Percentiles rank a stretch among this genome's conserved stretches.
These are phyloP conservation scores for Abrostola triplasia DNA, from an alignment of 2,888 invertebrate genomes.

Conservation along the genomic window DNA sequence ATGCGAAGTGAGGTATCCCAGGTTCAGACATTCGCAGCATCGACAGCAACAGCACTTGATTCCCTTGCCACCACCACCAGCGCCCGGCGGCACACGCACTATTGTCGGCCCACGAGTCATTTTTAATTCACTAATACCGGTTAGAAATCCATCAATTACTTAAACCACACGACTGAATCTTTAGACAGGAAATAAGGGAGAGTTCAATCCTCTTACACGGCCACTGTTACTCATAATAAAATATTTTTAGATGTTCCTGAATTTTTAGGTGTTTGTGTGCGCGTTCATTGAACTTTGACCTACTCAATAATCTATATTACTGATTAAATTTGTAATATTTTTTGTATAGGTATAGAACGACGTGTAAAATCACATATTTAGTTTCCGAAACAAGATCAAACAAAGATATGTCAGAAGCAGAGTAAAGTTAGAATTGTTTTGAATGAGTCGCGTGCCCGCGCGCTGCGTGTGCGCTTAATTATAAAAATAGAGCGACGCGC, in stretches of 20 bases:
- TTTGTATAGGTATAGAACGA: background rate
- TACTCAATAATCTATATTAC: slow-evolving; percentile 20
- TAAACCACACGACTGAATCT: slow-evolving; percentile 42
- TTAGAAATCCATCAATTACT: slow-evolving; percentile 19
- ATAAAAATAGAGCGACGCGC: slow-evolving; percentile 76
- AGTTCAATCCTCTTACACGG: slow-evolving; percentile 77
- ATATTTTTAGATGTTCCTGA: slow-evolving; percentile 82
- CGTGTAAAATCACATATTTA: background rate
- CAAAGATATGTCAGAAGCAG: slow-evolving; percentile 54
- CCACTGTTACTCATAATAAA: slow-evolving; percentile 80
- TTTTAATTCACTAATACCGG: slow-evolving; percentile 35
- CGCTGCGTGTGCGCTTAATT: slow-evolving; percentile 64
- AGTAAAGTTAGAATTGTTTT: slow-evolving; percentile 62
- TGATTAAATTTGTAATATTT: background rate
- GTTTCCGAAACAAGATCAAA: slow-evolving; percentile 1
- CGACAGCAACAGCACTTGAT: slow-evolving; percentile 92
- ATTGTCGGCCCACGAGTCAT: slow-evolving; percentile 86
- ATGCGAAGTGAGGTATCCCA: slow-evolving; percentile 92
- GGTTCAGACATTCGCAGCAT: slow-evolving; percentile 93
- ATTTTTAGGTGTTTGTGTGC: slow-evolving; percentile 77
- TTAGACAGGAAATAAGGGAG: slow-evolving; percentile 76
- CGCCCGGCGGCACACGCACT: slow-evolving; percentile 78
- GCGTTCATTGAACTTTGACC: slow-evolving; percentile 72
- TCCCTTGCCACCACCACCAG: slow-evolving; percentile 80
- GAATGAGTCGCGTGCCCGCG: slow-evolving; percentile 70